These are phyloP conservation scores for Oscheius sp. DNA, from an alignment of 2,888 invertebrate genomes.

Conservation along the genomic window DNA sequence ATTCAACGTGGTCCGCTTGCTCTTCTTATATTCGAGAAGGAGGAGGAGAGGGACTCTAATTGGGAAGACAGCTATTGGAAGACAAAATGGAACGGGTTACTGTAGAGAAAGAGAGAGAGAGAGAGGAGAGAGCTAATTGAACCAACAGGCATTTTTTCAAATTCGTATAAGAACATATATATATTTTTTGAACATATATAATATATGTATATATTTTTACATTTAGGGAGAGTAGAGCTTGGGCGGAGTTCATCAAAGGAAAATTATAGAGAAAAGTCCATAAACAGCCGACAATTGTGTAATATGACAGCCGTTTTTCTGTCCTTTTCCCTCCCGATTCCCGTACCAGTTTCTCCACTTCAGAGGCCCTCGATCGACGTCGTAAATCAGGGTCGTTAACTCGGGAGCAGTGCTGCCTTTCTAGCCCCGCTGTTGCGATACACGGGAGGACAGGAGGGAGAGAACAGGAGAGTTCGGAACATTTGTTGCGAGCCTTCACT, in stretches of 20 bases:
- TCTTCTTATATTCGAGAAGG: too few species aligned
- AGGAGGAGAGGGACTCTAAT: too few species aligned
- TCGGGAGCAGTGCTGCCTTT: constrained; percentile 18
- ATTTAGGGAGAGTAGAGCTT: too few species aligned
- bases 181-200: too few species aligned
- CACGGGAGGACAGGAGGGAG: background rate
- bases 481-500: background rate
- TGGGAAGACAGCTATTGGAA: too few species aligned
- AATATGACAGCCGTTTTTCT: background rate
- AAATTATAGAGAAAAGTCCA: background rate
- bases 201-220: too few species aligned
- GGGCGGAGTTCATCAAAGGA: background rate
- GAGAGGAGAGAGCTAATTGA: background rate
- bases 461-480: background rate
- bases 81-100: too few species aligned
- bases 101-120: too few species aligned
- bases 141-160: too few species aligned
- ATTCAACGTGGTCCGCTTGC: too few species aligned
- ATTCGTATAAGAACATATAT: too few species aligned
- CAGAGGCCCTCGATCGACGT: constrained; percentile 19
- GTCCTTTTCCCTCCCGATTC: background rate
- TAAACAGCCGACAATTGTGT: background rate
- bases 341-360: constrained; percentile 25
- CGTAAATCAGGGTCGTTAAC: constrained; percentile 35
- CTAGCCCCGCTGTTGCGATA: constrained; percentile 8